Evolutionary conservation across 2,797 vertebrate genomes (phyloP).

Genomic region (Rhabdomys pumilio): DNA sequence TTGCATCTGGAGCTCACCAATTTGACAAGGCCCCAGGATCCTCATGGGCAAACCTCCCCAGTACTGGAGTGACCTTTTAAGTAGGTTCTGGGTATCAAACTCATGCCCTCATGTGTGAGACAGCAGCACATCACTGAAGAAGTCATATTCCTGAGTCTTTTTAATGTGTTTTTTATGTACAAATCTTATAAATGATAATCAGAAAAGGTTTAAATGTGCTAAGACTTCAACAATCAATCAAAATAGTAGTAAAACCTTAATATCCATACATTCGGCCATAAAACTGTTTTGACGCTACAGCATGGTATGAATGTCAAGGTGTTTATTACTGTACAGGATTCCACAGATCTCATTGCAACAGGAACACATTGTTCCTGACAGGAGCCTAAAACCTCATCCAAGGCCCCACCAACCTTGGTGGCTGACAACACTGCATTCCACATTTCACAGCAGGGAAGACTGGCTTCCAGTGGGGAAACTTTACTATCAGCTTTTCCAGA

Average conservation of each 20-base stretch:
- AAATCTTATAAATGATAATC: constrained; percentile 67
- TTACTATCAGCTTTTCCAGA: constrained; percentile 80
- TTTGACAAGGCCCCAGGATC: not conserved
- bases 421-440: constrained; percentile 73
- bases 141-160: not conserved
- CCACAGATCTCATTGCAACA: constrained; percentile 51
- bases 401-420: constrained; percentile 49
- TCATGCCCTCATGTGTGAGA: not conserved
- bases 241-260: constrained; percentile 59
- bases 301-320: constrained; percentile 35
- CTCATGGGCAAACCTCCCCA: not conserved
- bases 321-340: constrained; percentile 27
- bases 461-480: constrained; percentile 76
- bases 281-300: constrained; percentile 56
- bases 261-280: constrained; percentile 63
- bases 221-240: constrained; percentile 69
- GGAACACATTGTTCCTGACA: constrained; percentile 67
- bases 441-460: constrained; percentile 76
- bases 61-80: not conserved
- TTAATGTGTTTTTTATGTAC: constrained; percentile 45
- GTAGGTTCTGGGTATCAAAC: not conserved
- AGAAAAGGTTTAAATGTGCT: constrained; percentile 61
- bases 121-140: not conserved
- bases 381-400: constrained; percentile 59
- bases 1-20: not conserved